Evolutionary conservation across 2,888 invertebrate genomes (phyloP), one percentile per base, ranked within the genome.

Genomic region (Fragum sueziense): DNA sequence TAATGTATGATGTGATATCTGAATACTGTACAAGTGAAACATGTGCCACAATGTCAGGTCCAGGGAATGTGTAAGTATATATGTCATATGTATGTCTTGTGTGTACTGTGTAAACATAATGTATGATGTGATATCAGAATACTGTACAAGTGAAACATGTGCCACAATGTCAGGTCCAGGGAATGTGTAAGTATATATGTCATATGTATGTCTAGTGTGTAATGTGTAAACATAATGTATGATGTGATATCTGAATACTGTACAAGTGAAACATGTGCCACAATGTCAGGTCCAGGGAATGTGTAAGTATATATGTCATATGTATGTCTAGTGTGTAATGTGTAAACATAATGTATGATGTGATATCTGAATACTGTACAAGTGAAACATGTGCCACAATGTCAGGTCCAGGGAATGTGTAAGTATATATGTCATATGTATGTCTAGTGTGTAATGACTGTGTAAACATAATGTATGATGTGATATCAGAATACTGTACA

Each of bases 241-340:
- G 99, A 99, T 94, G 97, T 98, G 89, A 96, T 99, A 94, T 98
- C 98, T 91, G 99, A 99, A 95, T 98, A 97, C 95, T 99, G 99
- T 95, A 98, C 98, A 92, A 96, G 97, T 94, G 96, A 96, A 88
- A 96, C 96, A 91, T 99, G 99, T 95, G 96, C 98, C 87, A 81
- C 89, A 47, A 99, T 99, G 99, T 96, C 96, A 91, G 99, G 97
- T 91, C 99, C 99, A 85, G 97, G 97, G 93, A 97, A 97, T 94
- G 96, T 96, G 97, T 97, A 94, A 94, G 94, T 90, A 33, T 27
- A 17, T n/a, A n/a, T n/a, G n/a, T n/a, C n/a, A n/a, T n/a, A n/a
- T n/a, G n/a, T 25, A 96, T 98, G 94, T 97, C 98, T 95, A 97
- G 99, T 93, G 99, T 99, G 94, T 98, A 99, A 94, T 99, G 99